Base-by-base conservation (phyloP, 2,888 invertebrate genomes). In the Liodrosophila aerea region DNA sequence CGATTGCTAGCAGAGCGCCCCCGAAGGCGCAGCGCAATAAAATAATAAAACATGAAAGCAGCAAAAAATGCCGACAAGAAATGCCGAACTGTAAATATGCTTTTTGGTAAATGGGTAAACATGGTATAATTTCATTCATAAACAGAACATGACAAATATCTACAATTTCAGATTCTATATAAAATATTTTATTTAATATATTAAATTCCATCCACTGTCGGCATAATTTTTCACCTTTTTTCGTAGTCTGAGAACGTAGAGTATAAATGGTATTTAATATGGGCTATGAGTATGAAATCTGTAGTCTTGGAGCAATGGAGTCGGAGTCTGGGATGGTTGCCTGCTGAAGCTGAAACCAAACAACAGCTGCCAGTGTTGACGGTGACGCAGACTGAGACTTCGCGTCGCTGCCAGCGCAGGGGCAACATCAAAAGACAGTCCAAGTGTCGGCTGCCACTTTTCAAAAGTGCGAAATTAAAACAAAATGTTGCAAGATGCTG, bases 401-500 rank as follows among this genome's bases (percentile, higher is more conserved):
- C 33, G 40, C 58, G 50, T 51, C 43, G 62, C 57, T 62, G 62
- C 59, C 61, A 65, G 47, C 53, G 51, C 37, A 57, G 67, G 67
- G 70, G 64, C 76, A 76, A 78, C 78, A 68, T 78, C 75, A 81
- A 78, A 78, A 78, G 76, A 65, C 73, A 57, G 67, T 66, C 67
- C 82, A 64, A 73, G 75, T 77, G 76, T 73, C 75, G 73, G 76
- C 82, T 81, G 77, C 82, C 82, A 82, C 78, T 76, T 75, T 75
- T 72, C 62, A 66, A 82, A 63, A 77, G 78, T 78, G 78, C 82
- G 82, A 78, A 82, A 82, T 78, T 78, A 82, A 77, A 78, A 78
- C 78, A 82, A 78, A 78, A 78, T 78, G 75, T 75, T 78, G 82
- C 73, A 66, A 82, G 82, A 75, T 82, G 82, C 82, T 82, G 78